Conservation (phyloP, 2,797 vertebrate species). For the Denticeps clupeoides region DNA sequence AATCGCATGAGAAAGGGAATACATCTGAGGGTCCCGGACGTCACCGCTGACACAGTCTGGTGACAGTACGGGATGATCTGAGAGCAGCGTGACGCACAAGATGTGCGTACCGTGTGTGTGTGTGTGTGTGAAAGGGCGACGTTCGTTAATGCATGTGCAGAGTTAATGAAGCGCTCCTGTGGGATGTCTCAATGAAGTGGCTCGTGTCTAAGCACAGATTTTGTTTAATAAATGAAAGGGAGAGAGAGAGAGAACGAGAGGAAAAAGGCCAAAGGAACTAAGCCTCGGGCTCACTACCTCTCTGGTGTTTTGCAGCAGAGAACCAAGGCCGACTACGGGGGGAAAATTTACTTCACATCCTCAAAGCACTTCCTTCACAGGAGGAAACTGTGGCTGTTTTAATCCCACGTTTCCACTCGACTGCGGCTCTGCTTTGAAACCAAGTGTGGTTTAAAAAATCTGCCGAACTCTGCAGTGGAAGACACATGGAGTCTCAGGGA, state of each 20-base stretch:
- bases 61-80: too few species aligned
- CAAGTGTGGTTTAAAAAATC: too few species aligned
- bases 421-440: too few species aligned
- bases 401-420: too few species aligned
- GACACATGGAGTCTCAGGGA: too few species aligned
- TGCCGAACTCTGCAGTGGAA: too few species aligned
- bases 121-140: conserved; percentile 11
- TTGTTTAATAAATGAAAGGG: too few species aligned
- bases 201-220: conserved; percentile 5
- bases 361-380: too few species aligned
- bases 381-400: too few species aligned
- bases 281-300: neutral
- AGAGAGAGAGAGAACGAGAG: too few species aligned
- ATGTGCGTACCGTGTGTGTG: neutral
- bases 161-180: conserved; percentile 20
- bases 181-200: conserved; percentile 16
- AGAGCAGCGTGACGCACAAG: neutral
- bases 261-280: too few species aligned
- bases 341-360: neutral
- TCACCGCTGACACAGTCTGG: conserved; percentile 24
- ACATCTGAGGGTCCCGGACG: conserved; percentile 31
- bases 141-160: conserved; percentile 12
- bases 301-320: neutral
- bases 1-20: conserved; percentile 48
- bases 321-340: too few species aligned